Conservation (phyloP, 2,113 vertebrate species). For the Dolichallabes microphthalmus region DNA sequence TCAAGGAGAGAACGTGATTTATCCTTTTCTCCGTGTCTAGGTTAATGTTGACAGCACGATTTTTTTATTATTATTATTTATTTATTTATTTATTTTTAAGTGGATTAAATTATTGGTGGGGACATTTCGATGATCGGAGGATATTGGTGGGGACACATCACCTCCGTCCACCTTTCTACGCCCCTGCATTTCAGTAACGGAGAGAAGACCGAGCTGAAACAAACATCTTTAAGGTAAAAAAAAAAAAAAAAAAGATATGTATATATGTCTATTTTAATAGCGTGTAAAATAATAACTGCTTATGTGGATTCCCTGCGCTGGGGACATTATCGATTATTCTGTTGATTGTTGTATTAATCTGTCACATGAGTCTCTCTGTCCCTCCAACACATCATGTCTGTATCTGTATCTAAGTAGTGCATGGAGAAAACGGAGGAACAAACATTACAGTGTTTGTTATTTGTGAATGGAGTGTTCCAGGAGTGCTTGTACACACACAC, state of each 20-base stretch:
- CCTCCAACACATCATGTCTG: neutral
- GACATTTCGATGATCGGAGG: too few species aligned
- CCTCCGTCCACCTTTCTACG: too few species aligned
- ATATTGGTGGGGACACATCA: too few species aligned
- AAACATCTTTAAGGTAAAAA: neutral
- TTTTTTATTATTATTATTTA: too few species aligned
- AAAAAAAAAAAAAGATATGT: neutral
- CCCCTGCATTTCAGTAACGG: too few species aligned
- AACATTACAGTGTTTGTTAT: neutral
- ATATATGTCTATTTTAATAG: neutral
- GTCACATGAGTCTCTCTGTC: neutral
- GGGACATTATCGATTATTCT: neutral
- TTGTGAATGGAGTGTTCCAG: neutral
- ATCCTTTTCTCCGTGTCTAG: too few species aligned
- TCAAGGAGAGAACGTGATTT: too few species aligned
- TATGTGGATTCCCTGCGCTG: neutral
- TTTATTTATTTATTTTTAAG: too few species aligned
- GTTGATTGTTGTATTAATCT: neutral
- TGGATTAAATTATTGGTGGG: too few species aligned
- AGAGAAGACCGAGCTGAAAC: neutral
- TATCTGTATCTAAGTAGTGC: neutral
- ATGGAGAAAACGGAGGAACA: neutral
- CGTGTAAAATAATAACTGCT: neutral
- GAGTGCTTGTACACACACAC: too few species aligned
- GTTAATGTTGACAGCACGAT: too few species aligned